Evolutionary conservation across 1,140 invertebrate species (phyloP).

Genomic region (Muscidifurax raptorellus): DNA sequence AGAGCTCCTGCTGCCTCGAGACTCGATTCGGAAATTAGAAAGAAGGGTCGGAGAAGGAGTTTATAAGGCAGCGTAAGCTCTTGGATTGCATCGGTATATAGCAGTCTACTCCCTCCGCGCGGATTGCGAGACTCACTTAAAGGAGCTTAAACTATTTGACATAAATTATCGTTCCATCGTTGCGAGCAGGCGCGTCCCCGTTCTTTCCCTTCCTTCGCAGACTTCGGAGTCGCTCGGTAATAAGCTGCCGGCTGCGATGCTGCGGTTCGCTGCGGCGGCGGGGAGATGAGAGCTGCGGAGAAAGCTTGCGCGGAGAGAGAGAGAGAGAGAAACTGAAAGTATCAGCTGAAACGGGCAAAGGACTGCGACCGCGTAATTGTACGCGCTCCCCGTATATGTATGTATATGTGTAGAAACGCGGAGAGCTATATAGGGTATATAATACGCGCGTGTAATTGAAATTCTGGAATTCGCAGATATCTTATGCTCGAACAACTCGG

Average conservation of each 20-base stretch:
- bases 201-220: background rate
- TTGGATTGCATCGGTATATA: too few relatives aligned
- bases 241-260: slow-evolving; percentile 4
- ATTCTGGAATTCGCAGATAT: background rate
- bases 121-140: slow-evolving; percentile 41
- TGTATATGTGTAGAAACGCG: background rate
- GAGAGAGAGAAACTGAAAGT: background rate
- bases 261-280: background rate
- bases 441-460: background rate
- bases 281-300: background rate
- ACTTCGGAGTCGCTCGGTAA: background rate
- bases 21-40: background rate
- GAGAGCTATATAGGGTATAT: too few relatives aligned
- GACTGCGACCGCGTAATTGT: background rate
- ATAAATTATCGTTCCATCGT: slow-evolving; percentile 50
- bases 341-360: background rate
- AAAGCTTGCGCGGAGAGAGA: background rate
- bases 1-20: background rate
- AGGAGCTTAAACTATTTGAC: slow-evolving; percentile 51
- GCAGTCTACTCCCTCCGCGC: too few relatives aligned
- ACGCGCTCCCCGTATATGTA: background rate
- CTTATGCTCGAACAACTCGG: background rate
- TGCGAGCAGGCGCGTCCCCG: background rate
- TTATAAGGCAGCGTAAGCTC: background rate
- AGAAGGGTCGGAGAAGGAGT: background rate